Evolutionary conservation across 2,113 vertebrate genomes (phyloP).

Genomic region (Triplophysa rosa): DNA sequence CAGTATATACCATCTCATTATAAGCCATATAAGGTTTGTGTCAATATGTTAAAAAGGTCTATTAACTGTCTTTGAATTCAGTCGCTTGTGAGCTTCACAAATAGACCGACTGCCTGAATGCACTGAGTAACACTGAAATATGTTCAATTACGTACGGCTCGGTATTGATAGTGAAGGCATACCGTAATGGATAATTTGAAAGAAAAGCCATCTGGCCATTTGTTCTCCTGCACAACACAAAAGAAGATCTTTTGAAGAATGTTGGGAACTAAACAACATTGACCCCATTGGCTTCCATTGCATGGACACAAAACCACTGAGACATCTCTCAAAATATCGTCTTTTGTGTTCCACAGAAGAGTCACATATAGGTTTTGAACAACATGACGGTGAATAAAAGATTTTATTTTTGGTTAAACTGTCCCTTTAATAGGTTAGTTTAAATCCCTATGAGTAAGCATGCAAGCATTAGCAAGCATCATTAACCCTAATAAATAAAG

Average conservation of each 20-base stretch:
- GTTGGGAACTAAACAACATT: no score
- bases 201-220: not conserved
- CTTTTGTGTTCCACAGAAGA: no score
- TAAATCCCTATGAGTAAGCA: not conserved
- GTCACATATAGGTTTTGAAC: no score
- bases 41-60: not conserved
- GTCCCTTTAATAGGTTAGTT: no score
- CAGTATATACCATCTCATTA: not conserved
- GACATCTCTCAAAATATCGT: no score
- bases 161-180: not conserved
- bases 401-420: no score
- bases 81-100: not conserved
- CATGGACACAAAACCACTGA: no score
- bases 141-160: not conserved
- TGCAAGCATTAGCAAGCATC: not conserved
- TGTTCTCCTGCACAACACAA: no score
- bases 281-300: no score
- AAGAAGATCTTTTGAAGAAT: no score
- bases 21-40: not conserved
- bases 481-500: not conserved
- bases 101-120: not conserved
- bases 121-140: not conserved
- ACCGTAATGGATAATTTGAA: not conserved
- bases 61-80: conserved; percentile 16
- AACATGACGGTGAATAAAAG: no score